Evolutionary conservation across 2,113 vertebrate genomes (phyloP).

Genomic region (Odocoileus hemionus): DNA sequence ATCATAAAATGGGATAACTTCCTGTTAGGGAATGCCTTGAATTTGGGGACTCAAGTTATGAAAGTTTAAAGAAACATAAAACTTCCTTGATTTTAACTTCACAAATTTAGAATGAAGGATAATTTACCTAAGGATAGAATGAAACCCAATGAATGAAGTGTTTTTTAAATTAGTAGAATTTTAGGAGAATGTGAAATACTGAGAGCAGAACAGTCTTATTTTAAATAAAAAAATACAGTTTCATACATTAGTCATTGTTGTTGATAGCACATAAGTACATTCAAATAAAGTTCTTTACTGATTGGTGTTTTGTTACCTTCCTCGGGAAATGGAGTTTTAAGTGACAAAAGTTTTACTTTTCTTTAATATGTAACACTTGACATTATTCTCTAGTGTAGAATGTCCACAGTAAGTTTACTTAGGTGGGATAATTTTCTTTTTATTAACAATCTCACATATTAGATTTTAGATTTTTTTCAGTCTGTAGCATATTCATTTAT

Average conservation of each 20-base stretch:
- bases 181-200: background rate
- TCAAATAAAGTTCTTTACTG: background rate
- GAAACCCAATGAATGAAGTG: background rate
- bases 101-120: background rate
- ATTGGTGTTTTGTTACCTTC: background rate
- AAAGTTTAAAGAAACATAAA: conserved; percentile 11
- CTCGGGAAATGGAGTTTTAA: background rate
- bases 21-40: background rate
- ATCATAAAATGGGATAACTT: background rate
- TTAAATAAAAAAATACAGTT: background rate
- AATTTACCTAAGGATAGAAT: background rate
- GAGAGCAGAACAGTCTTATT: conserved; percentile 3
- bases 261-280: background rate
- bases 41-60: background rate
- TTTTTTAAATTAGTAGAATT: background rate
- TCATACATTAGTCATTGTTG: background rate
- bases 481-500: background rate
- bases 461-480: background rate
- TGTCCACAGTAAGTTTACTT: background rate
- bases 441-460: background rate
- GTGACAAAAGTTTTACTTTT: background rate
- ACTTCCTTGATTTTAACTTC: background rate
- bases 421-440: conserved; percentile 1
- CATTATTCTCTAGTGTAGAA: background rate
- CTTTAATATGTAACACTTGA: background rate